These are phyloP conservation scores for Dinoponera quadriceps DNA, from an alignment of 1,140 invertebrate genomes.

Conservation along the genomic window DNA sequence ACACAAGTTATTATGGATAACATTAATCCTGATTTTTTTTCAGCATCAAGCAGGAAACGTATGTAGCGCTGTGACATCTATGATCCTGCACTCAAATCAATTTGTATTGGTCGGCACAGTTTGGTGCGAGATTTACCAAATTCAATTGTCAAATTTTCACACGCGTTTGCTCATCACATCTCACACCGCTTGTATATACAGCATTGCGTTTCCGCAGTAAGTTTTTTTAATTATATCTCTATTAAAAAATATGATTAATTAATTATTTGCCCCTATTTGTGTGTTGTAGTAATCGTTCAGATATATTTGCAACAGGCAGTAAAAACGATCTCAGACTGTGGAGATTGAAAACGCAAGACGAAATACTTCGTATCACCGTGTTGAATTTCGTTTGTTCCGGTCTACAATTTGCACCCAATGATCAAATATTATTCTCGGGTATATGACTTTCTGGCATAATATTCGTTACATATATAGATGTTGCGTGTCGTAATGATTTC, in stretches of 20 bases:
- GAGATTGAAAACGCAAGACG: constrained; percentile 90
- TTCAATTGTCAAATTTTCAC: constrained; percentile 90
- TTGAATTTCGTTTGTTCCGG: constrained; percentile 94
- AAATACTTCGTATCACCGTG: constrained; percentile 93
- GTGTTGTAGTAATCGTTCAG: constrained; percentile 88
- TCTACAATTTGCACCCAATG: constrained; percentile 91
- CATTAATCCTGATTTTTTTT: constrained; percentile 68
- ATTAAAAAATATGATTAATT: not conserved
- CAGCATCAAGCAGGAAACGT: constrained; percentile 87
- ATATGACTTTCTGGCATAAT: constrained; percentile 34
- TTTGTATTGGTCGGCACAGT: constrained; percentile 90
- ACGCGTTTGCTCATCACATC: constrained; percentile 92
- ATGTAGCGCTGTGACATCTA: constrained; percentile 88
- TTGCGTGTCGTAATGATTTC: not conserved
- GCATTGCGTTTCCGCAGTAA: constrained; percentile 94
- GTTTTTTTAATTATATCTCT: not conserved
- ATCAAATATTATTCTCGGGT: constrained; percentile 92
- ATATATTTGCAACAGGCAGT: constrained; percentile 94
- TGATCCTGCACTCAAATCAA: constrained; percentile 87
- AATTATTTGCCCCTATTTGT: constrained; percentile 2
- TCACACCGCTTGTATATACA: constrained; percentile 92
- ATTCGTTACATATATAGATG: constrained; percentile 12
- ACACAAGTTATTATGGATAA: no score
- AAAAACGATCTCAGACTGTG: constrained; percentile 94
- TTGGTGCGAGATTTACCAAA: constrained; percentile 93